phyloP scores from a whole-genome alignment of 2,113 vertebrate genomes.

The Tyrannus savana region DNA sequence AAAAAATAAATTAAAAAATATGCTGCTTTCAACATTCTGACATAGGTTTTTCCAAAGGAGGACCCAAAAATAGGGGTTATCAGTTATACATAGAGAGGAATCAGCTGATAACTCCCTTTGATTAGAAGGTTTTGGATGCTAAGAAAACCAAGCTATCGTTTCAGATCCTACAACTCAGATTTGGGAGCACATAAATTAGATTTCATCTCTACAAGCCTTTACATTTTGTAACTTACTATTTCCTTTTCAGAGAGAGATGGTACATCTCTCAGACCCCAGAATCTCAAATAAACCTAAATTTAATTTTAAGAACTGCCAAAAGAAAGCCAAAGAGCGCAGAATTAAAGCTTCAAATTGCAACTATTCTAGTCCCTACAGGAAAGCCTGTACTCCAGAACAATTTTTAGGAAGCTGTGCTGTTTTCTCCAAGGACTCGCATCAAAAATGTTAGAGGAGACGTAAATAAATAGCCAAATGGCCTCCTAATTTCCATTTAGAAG shows the following conservation, averaged over 20 bases:
- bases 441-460: background rate
- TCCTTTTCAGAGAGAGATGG: background rate
- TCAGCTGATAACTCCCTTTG: background rate
- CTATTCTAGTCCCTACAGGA: background rate
- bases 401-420: background rate
- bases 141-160: background rate
- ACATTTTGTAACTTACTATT: background rate
- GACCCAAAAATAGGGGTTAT: background rate
- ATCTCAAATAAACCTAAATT: background rate
- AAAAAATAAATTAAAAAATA: background rate
- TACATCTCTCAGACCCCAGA: background rate
- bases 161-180: background rate
- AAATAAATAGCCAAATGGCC: background rate
- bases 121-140: background rate
- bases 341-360: background rate
- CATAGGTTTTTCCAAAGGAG: background rate
- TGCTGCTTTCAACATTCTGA: background rate
- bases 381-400: background rate
- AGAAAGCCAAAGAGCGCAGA: background rate
- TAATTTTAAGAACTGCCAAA: background rate
- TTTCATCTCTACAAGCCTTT: background rate
- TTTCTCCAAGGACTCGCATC: background rate
- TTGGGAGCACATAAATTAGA: background rate
- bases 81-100: background rate
- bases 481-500: slow-evolving; percentile 11